Conservation (phyloP, 2,888 invertebrate genomes). For the Junonia oenone region DNA sequence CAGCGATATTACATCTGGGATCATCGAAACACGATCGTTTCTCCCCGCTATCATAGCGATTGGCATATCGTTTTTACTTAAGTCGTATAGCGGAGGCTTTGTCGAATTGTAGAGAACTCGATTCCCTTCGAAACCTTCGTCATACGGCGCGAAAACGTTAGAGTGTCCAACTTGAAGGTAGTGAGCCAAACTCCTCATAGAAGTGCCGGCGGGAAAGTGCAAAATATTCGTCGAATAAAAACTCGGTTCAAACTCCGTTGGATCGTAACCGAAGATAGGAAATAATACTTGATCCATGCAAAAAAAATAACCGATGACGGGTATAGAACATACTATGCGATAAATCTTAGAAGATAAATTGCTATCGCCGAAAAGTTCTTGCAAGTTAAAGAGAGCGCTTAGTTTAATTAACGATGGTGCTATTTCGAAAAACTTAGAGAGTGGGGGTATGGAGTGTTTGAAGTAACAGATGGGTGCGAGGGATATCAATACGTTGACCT, state of each 20-base stretch:
- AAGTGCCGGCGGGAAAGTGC: no score
- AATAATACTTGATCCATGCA: slow-evolving; percentile 22
- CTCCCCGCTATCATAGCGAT: slow-evolving; percentile 37
- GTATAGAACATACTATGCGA: slow-evolving; percentile 16
- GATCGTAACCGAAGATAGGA: slow-evolving; percentile 26
- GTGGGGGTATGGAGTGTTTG: slow-evolving; percentile 42
- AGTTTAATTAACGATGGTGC: slow-evolving; percentile 26
- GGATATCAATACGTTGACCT: slow-evolving; percentile 69
- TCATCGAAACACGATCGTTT: slow-evolving; percentile 41
- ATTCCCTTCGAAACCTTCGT: slow-evolving; percentile 40
- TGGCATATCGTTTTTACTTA: slow-evolving; percentile 41
- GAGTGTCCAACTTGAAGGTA: slow-evolving; percentile 35
- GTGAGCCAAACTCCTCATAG: no score
- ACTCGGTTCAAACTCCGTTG: slow-evolving; percentile 29
- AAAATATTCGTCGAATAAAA: slow-evolving; percentile 30
- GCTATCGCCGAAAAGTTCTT: slow-evolving; percentile 27
- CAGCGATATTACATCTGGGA: slow-evolving; percentile 38
- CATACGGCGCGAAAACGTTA: slow-evolving; percentile 38
- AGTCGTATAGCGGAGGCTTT: slow-evolving; percentile 41
- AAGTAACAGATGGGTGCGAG: slow-evolving; percentile 77
- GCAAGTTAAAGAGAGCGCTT: slow-evolving; percentile 10
- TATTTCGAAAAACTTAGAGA: slow-evolving; percentile 38
- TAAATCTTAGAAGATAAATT: neutral
- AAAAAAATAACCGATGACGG: slow-evolving; percentile 17
- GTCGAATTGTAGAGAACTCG: slow-evolving; percentile 34